phyloP scores from a whole-genome alignment of 2,888 invertebrate genomes.

The Caenorhabditis japonica region DNA sequence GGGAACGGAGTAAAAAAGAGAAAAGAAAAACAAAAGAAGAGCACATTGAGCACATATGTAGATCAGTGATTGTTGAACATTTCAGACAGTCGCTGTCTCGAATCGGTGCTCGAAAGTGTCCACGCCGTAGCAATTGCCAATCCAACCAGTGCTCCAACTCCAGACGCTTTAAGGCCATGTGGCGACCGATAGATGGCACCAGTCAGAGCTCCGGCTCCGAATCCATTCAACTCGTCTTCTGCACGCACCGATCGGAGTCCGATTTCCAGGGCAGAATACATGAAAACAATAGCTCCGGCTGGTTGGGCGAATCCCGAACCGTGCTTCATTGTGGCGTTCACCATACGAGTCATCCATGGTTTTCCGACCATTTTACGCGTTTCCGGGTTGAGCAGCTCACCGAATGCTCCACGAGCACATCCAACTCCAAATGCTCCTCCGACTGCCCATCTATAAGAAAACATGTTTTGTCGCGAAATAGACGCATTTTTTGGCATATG shows the following conservation, averaged over 20 bases:
- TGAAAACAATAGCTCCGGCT: slow-evolving; percentile 71
- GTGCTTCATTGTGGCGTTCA: slow-evolving; percentile 75
- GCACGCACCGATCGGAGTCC: slow-evolving; percentile 68
- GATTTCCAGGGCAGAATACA: slow-evolving; percentile 74
- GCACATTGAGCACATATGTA: too few species aligned
- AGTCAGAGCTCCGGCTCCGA: slow-evolving; percentile 75
- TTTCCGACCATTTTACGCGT: slow-evolving; percentile 72
- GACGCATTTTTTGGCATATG: too few species aligned
- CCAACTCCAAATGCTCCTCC: slow-evolving; percentile 72
- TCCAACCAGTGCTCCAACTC: slow-evolving; percentile 67
- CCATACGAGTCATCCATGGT: slow-evolving; percentile 74
- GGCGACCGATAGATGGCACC: slow-evolving; percentile 75
- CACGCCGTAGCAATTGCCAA: slow-evolving; percentile 66
- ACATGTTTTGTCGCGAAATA: too few species aligned
- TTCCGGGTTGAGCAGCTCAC: slow-evolving; percentile 72
- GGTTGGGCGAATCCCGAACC: slow-evolving; percentile 76
- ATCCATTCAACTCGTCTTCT: slow-evolving; percentile 73
- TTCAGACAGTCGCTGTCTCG: slow-evolving; percentile 68
- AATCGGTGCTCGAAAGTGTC: slow-evolving; percentile 70
- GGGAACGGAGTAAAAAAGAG: too few species aligned
- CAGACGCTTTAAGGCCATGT: slow-evolving; percentile 71
- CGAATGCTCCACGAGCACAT: slow-evolving; percentile 70
- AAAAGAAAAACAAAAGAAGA: neutral
- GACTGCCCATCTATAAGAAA: slow-evolving; percentile 65
- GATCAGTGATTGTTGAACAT: slow-evolving; percentile 60